Evolutionary conservation across 2,888 invertebrate species (phyloP).

Genomic region (Zaprionus obscuricornis): DNA sequence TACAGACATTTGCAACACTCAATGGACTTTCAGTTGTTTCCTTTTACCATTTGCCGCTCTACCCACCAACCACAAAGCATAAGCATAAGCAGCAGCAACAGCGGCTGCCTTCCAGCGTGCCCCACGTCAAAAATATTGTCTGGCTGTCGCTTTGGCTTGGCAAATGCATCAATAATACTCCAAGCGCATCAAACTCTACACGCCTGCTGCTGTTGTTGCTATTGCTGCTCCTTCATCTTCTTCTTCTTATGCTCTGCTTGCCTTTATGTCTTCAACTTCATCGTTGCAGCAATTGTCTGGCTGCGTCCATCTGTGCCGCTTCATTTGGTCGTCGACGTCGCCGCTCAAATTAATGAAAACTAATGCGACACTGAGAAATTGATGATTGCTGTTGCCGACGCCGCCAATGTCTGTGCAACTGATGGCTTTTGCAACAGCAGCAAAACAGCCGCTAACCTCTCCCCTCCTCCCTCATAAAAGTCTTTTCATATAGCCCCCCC

Average conservation of each 20-base stretch:
- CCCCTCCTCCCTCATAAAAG: neutral
- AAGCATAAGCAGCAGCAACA: no score
- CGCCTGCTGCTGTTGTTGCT: constrained; percentile 8
- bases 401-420: constrained; percentile 43
- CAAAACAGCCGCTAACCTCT: constrained; percentile 12
- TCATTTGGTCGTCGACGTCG: constrained; percentile 55
- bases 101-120: constrained; percentile 44
- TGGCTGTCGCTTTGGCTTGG: constrained; percentile 68
- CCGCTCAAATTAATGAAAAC: constrained; percentile 79
- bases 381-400: constrained; percentile 69
- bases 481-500: no score
- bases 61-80: neutral
- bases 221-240: constrained; percentile 5
- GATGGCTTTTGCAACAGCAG: constrained; percentile 28
- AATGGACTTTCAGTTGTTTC: constrained; percentile 36
- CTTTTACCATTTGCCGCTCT: neutral
- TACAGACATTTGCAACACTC: constrained; percentile 29
- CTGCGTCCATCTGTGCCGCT: constrained; percentile 69
- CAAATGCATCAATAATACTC: constrained; percentile 74
- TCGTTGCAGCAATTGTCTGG: constrained; percentile 71
- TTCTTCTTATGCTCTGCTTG: constrained; percentile 1
- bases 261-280: constrained; percentile 32
- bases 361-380: constrained; percentile 79
- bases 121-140: constrained; percentile 69
- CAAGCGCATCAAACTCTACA: constrained; percentile 60